Evolutionary conservation across 2,113 vertebrate species (phyloP).

Genomic region (Pristiophorus japonicus): DNA sequence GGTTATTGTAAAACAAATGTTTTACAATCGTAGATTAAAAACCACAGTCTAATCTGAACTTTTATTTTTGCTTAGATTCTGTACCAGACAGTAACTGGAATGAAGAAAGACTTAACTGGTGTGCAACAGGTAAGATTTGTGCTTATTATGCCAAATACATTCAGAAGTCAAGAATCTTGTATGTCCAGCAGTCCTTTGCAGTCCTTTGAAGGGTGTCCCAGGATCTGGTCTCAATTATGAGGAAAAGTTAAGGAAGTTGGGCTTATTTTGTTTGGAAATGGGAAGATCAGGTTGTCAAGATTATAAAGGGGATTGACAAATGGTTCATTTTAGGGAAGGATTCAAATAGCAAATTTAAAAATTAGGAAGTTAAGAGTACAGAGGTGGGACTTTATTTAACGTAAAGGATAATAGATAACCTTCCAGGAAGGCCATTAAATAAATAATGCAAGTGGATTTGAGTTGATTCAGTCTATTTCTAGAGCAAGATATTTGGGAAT

Average conservation of each 20-base stretch:
- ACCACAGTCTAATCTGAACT: not conserved
- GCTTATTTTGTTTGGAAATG: not conserved
- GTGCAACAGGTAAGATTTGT: conserved; percentile 71
- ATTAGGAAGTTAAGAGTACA: not conserved
- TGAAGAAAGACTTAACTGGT: conserved; percentile 90
- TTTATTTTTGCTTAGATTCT: conserved; percentile 66
- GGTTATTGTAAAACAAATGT: too few relatives aligned
- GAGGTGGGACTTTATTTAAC: not conserved
- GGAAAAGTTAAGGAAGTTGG: not conserved
- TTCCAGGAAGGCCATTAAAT: not conserved
- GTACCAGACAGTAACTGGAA: conserved; percentile 86
- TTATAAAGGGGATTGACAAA: not conserved
- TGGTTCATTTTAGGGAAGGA: not conserved
- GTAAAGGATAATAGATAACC: too few relatives aligned
- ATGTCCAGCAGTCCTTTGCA: not conserved
- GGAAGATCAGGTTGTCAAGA: not conserved
- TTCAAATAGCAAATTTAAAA: not conserved
- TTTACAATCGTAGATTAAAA: not conserved
- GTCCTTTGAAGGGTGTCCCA: too few relatives aligned
- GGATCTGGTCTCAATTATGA: not conserved
- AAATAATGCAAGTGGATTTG: not conserved
- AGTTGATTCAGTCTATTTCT: not conserved
- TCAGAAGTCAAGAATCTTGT: not conserved
- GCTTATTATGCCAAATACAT: not conserved
- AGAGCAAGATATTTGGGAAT: not conserved